phyloP scores from a whole-genome alignment of 2,797 vertebrate genomes.

The Spea hammondii region DNA sequence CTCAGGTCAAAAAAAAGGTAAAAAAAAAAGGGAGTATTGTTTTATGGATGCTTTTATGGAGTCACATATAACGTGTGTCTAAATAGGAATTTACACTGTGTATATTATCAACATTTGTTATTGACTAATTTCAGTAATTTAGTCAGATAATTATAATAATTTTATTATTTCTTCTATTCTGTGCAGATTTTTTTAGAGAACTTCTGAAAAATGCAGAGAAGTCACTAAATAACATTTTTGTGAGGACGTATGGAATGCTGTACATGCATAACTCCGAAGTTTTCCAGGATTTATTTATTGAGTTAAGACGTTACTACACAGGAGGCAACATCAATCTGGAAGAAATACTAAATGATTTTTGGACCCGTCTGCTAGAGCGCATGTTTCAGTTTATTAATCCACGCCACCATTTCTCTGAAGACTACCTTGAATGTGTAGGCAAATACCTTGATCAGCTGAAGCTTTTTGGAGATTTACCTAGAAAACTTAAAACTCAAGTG shows the following conservation, averaged over 20 bases:
- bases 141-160: not conserved
- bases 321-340: slow-evolving; percentile 95
- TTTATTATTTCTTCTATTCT: slow-evolving; percentile 47
- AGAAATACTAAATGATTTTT: slow-evolving; percentile 97
- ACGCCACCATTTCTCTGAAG: slow-evolving; percentile 91
- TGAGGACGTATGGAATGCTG: slow-evolving; percentile 88
- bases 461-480: slow-evolving; percentile 94
- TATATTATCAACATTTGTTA: too few relatives aligned
- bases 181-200: slow-evolving; percentile 89
- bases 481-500: slow-evolving; percentile 92
- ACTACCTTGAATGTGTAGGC: slow-evolving; percentile 96
- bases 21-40: too few relatives aligned
- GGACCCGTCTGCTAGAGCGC: slow-evolving; percentile 91
- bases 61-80: too few relatives aligned
- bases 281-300: slow-evolving; percentile 92
- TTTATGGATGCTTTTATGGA: too few relatives aligned
- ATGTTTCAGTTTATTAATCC: slow-evolving; percentile 98
- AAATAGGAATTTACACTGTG: too few relatives aligned
- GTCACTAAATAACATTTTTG: slow-evolving; percentile 93
- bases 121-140: too few relatives aligned
- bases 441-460: slow-evolving; percentile 96
- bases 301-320: slow-evolving; percentile 91
- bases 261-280: slow-evolving; percentile 97
- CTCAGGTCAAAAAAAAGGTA: too few relatives aligned
- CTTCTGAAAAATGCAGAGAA: slow-evolving; percentile 90